A percentile compares a stretch with the other conserved stretches of the same genome.
phyloP scores from a whole-genome alignment of 2,113 vertebrate species.

The Erpornis zantholeuca region DNA sequence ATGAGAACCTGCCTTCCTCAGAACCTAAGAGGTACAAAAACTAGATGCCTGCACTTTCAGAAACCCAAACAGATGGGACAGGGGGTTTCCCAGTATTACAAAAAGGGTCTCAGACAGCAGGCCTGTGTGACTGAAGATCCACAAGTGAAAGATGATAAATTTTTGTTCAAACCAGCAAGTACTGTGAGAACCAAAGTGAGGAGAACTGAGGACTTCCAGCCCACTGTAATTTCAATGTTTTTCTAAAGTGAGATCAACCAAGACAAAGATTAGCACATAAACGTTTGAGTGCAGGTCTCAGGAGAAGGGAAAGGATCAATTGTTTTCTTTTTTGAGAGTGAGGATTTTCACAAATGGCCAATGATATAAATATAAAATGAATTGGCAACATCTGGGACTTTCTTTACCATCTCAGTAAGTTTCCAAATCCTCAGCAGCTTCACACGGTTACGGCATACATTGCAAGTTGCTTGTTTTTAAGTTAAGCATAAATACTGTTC shows the following conservation, averaged over 20 bases:
- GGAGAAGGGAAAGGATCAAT: neutral
- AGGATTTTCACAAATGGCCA: neutral
- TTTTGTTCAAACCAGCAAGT: neutral
- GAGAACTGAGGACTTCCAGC: neutral
- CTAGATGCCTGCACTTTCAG: neutral
- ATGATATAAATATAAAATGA: neutral
- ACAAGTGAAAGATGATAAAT: neutral
- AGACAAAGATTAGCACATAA: neutral
- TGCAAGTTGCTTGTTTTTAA: neutral
- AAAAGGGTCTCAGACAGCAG: neutral
- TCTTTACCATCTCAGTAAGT: neutral
- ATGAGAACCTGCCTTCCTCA: neutral
- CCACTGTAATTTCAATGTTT: neutral
- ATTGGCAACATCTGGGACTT: neutral
- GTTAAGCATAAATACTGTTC: neutral
- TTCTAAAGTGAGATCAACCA: neutral
- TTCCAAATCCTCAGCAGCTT: neutral
- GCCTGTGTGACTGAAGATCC: neutral
- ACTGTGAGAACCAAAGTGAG: neutral
- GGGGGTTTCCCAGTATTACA: neutral
- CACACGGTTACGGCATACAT: neutral
- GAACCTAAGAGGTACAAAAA: neutral
- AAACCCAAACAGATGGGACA: neutral
- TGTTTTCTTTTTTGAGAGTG: neutral
- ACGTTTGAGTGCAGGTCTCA: neutral